Evolutionary conservation across 2,888 invertebrate genomes (phyloP).

Genomic region (Crioceris asparagi): DNA sequence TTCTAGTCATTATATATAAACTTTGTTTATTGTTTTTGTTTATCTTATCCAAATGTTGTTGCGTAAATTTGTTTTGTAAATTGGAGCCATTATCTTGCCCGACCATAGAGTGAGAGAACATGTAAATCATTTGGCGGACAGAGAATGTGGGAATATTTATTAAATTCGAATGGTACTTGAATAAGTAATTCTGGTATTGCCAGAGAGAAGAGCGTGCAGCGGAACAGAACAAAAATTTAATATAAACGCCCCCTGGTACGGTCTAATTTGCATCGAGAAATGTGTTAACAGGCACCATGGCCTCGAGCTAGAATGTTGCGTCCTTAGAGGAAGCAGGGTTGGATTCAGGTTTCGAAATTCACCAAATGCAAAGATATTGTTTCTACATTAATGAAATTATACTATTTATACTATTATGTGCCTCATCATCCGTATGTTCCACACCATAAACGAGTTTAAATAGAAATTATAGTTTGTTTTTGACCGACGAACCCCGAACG

Average conservation of each 20-base stretch:
- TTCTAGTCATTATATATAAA: too few relatives aligned
- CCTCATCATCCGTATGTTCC: background rate
- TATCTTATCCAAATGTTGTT: too few relatives aligned
- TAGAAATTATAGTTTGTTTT: too few relatives aligned
- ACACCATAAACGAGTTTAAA: too few relatives aligned
- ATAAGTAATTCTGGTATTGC: constrained; percentile 22
- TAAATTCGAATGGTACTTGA: constrained; percentile 22
- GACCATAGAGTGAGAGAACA: too few relatives aligned
- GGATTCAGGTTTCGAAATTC: background rate
- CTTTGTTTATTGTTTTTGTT: too few relatives aligned
- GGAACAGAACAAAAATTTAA: constrained; percentile 26
- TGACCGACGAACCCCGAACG: too few relatives aligned
- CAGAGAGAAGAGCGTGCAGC: constrained; percentile 9
- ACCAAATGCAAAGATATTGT: too few relatives aligned
- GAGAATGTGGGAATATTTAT: constrained; percentile 15
- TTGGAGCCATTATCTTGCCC: too few relatives aligned
- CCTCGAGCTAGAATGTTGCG: constrained; percentile 16
- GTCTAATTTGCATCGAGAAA: constrained; percentile 29
- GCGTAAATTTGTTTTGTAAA: too few relatives aligned
- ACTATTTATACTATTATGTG: background rate
- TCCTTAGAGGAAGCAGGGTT: background rate
- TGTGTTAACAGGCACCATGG: constrained; percentile 26
- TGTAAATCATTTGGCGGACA: constrained; percentile 14
- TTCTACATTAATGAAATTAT: background rate
- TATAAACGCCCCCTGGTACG: constrained; percentile 24